phyloP scores from a whole-genome alignment of 2,797 vertebrate species.

The Epinephelus coioides region DNA sequence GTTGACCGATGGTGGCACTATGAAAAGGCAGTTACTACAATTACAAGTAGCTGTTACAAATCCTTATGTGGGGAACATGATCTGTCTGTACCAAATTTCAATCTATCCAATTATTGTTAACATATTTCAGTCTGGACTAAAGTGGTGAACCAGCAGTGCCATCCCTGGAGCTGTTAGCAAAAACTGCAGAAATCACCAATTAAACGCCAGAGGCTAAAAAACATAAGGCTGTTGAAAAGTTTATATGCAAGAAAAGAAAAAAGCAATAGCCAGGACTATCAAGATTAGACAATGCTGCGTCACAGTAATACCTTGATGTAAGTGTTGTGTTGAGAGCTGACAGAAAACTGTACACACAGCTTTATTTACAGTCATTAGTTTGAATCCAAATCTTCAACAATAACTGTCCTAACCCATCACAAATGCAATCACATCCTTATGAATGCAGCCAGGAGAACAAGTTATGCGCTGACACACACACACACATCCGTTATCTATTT shows the following conservation, averaged over 20 bases:
- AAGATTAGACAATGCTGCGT: not conserved
- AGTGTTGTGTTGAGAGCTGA: constrained; percentile 9
- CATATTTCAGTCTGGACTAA: not conserved
- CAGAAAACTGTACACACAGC: constrained; percentile 14
- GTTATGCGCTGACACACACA: constrained; percentile 29
- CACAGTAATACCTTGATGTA: not conserved
- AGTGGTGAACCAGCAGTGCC: not conserved
- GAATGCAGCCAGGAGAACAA: constrained; percentile 45
- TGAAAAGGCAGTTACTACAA: not conserved
- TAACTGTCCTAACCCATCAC: constrained; percentile 30
- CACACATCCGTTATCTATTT: constrained; percentile 60
- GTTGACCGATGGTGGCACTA: not conserved
- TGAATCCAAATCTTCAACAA: constrained; percentile 39
- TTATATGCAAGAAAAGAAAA: not conserved
- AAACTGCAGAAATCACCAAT: not conserved
- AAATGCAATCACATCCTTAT: constrained; percentile 32
- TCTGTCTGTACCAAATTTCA: not conserved
- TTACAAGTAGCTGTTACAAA: too few species aligned
- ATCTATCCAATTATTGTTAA: not conserved
- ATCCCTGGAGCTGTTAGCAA: not conserved
- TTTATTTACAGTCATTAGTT: constrained; percentile 40
- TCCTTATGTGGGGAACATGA: not conserved
- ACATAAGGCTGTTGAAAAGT: constrained; percentile 4
- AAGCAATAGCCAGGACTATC: not conserved
- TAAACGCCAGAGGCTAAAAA: not conserved